Evolutionary conservation across 1,140 invertebrate species (phyloP), one percentile per base, ranked within the genome.

Genomic region (Calliphora vicina): DNA sequence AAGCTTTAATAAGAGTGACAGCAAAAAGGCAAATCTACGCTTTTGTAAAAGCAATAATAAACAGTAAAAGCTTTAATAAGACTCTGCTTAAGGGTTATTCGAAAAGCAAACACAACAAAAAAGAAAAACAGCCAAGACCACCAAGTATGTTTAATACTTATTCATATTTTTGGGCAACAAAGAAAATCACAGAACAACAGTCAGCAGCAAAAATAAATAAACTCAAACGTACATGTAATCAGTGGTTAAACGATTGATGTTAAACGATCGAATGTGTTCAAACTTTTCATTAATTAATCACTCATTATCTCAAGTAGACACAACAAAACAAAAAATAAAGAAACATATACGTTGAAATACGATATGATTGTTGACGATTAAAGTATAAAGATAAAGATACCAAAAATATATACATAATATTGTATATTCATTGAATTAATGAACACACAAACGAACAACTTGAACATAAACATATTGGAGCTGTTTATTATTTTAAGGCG

Each of bases 271-370:
- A 8, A 67, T 67, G 23, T 23, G n/a, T 57, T 57, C 9, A 67
- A 67, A 67, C 20, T 20, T 23, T 67, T 67, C 61, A 67, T 67
- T 67, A 67, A 67, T 67, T 67, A 67, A 67, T 67, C 23, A 67
- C 17, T 67, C 61, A 67, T 67, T 67, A 67, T 23, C n/a, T 67
- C 9, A 67, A 67, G 61, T 0, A 67, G 50, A 57, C 50, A 15
- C 50, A 57, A 57, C 50, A 17, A 57, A n/a, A 57, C 10, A 17
- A 35, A 2, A 35, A 8, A 35, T 35, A 35, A 2, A 35, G 45
- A 50, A 50, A 10, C 12, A 50, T 17, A 5, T 67, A 17, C 8
- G 17, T 67, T 67, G 57, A 67, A 67, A 67, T 67, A 20, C 57
- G 17, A 67, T 67, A 67, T 20, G 17, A 17, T 17, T 17, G 57